phyloP scores from a whole-genome alignment of 2,113 vertebrate genomes.

The Tetrao urogallus region DNA sequence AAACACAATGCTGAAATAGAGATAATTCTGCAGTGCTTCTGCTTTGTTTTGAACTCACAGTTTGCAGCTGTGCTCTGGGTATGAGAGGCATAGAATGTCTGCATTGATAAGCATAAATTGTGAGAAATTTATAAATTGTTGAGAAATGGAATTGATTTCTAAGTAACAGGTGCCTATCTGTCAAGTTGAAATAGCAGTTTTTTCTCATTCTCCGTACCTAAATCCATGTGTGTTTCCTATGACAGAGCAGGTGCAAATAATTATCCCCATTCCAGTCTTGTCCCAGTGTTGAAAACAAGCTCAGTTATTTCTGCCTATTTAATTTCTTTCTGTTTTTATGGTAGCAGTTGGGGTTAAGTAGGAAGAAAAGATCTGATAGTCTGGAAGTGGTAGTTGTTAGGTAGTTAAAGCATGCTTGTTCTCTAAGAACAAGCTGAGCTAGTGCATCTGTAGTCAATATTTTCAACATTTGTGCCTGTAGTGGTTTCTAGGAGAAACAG shows the following conservation, averaged over 20 bases:
- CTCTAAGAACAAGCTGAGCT: neutral
- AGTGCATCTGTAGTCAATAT: neutral
- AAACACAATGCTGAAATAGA: neutral
- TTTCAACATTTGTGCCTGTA: neutral
- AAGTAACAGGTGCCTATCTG: neutral
- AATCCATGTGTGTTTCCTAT: neutral
- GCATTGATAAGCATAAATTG: neutral
- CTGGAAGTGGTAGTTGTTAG: neutral
- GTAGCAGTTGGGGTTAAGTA: neutral
- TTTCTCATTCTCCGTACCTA: neutral
- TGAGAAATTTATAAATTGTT: neutral
- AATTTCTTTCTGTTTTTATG: neutral
- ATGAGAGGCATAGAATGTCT: neutral
- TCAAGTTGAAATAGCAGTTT: neutral
- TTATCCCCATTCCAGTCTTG: neutral
- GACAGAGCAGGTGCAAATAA: neutral
- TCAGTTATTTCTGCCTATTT: neutral
- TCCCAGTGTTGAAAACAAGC: neutral
- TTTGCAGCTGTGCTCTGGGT: neutral
- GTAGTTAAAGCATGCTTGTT: neutral
- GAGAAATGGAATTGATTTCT: neutral
- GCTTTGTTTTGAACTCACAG: neutral
- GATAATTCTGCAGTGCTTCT: neutral
- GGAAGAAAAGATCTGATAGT: neutral
- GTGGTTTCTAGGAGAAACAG: slow-evolving; percentile 2